These are phyloP conservation scores for Bombus huntii DNA, from an alignment of 1,140 invertebrate genomes.

Conservation along the genomic window DNA sequence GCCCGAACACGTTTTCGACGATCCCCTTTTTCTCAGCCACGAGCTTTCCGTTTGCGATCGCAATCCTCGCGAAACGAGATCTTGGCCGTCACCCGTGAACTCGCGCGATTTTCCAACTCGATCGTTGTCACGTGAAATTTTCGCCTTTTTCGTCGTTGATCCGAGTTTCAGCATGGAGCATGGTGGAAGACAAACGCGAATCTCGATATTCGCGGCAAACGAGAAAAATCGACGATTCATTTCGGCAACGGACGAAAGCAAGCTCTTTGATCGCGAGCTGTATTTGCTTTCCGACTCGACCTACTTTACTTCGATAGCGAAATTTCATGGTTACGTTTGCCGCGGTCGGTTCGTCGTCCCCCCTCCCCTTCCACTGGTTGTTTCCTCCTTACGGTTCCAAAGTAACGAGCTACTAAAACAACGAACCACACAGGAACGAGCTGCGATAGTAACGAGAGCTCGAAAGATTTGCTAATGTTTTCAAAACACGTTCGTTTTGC, in stretches of 20 bases:
- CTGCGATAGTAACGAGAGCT: not conserved
- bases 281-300: slow-evolving; percentile 1
- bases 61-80: not conserved
- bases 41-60: slow-evolving; percentile 12
- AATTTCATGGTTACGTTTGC: not conserved
- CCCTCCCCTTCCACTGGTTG: not conserved
- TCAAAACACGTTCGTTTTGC: not conserved
- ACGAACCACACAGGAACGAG: no score
- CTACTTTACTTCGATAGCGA: not conserved
- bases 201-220: no score
- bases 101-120: not conserved
- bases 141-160: accelerated
- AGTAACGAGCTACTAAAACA: no score
- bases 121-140: not conserved
- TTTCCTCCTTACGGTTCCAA: not conserved
- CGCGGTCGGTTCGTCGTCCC: not conserved
- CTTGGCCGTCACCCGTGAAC: not conserved
- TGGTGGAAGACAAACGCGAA: not conserved
- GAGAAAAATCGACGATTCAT: not conserved
- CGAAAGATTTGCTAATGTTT: not conserved
- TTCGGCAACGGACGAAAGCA: not conserved
- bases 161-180: not conserved
- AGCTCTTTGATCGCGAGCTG: not conserved
- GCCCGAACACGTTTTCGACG: slow-evolving; percentile 18
- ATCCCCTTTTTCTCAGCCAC: slow-evolving; percentile 29